Conservation (phyloP, 1,140 invertebrate species). For the Drosophila lini region DNA sequence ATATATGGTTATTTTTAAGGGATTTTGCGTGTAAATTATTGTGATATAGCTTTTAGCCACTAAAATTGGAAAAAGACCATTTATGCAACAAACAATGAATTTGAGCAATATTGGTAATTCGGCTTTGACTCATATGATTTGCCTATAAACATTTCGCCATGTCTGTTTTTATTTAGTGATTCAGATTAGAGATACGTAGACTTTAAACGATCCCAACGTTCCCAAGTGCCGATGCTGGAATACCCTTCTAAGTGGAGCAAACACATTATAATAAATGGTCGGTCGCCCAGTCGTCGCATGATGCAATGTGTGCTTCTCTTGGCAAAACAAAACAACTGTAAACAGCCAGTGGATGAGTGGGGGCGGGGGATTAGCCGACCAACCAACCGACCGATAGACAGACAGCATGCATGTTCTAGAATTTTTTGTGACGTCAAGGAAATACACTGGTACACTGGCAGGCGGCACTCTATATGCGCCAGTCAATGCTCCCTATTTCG, state of each 20-base stretch:
- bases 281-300: slow-evolving; percentile 14
- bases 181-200: background rate
- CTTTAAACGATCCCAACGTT: background rate
- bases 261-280: slow-evolving; percentile 21
- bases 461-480: slow-evolving; percentile 11
- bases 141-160: background rate
- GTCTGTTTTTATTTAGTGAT: background rate
- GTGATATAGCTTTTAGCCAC: background rate
- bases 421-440: slow-evolving; percentile 39
- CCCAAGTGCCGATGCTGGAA: slow-evolving; percentile 10
- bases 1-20: background rate
- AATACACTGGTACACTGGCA: slow-evolving; percentile 24
- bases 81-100: background rate
- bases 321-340: slow-evolving; percentile 42
- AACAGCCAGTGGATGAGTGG: slow-evolving; percentile 19
- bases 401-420: slow-evolving; percentile 40
- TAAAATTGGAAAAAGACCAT: background rate
- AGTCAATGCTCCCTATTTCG: slow-evolving; percentile 41
- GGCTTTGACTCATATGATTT: background rate
- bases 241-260: slow-evolving; percentile 35
- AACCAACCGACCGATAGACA: slow-evolving; percentile 5
- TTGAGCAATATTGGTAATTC: background rate
- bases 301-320: slow-evolving; percentile 37
- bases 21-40: background rate
- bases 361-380: slow-evolving; percentile 22